Evolutionary conservation across 1,140 invertebrate genomes (phyloP), one percentile per base, ranked within the genome.

Genomic region (Drosophila lowei): DNA sequence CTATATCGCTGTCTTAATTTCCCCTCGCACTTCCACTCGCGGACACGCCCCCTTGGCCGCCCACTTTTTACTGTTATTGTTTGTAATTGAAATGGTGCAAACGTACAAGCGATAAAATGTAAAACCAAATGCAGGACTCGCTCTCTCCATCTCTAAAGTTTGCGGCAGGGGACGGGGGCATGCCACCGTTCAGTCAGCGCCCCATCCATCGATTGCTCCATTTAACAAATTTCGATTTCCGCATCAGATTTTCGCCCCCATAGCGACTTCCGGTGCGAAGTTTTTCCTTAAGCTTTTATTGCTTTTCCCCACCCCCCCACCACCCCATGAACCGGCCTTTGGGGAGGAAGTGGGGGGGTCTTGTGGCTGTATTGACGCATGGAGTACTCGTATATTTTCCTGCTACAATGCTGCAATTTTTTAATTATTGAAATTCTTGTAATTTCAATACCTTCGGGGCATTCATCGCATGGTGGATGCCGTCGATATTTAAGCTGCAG

Each of bases 211-310:
- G 78, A 88, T 88, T 88, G 83, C 83, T 88, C 83, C 83, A 88
- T 88, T 88, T 88, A 88, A 88, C 83, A 88, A 88, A 88, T 88
- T 88, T 88, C 84, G 84, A 88, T 88, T 88, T 86, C 83, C 83
- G 78, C 63, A 78, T 81, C 83, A 86, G 81, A 86, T 88, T 86
- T 86, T 78, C 68, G 60, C 83, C 67, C 83, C 83, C 78, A 62
- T 57, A 76, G 74, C 78, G 44, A 76, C 63, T 83, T 88, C 71
- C 83, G 75, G 77, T 75, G 73, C 52, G 56, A 78, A 81, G 65
- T 81, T 86, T 58, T 80, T 63, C 55, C 52, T 64, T 48, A 13
- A 68, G 43, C 67, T 86, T 75, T 86, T 85, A 85, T 77, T 79
- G 80, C 80, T 85, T 67, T 61, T 72, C 58, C 55, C 49, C 55